Percentiles rank a stretch among this genome's conserved stretches.
phyloP scores from a whole-genome alignment of 1,140 invertebrate genomes.

The Leptoteleia sp. region DNA sequence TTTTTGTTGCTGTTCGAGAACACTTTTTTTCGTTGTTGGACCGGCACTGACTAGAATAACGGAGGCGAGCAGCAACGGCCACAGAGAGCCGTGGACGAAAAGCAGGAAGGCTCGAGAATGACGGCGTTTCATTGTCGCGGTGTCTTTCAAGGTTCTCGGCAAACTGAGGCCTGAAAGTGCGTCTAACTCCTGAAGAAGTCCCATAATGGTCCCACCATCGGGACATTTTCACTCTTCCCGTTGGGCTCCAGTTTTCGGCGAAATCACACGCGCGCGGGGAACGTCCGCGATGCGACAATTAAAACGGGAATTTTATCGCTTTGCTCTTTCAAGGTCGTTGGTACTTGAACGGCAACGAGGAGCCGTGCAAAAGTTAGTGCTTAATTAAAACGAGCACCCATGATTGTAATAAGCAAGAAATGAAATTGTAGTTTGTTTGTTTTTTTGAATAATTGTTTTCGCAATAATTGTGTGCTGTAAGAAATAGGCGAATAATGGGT shows the following conservation, averaged over 20 bases:
- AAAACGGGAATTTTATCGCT: conserved; percentile 3
- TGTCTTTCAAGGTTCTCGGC: conserved; percentile 60
- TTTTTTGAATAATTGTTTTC: too few relatives aligned
- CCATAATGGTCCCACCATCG: conserved; percentile 23
- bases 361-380: background rate
- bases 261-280: background rate
- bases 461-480: too few relatives aligned
- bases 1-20: conserved; percentile 20
- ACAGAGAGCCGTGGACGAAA: conserved; percentile 9
- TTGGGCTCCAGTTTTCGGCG: conserved; percentile 1
- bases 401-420: too few relatives aligned
- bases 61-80: conserved; percentile 16
- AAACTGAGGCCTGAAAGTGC: conserved; percentile 69
- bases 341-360: background rate
- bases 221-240: conserved; percentile 51
- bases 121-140: conserved; percentile 21
- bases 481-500: too few relatives aligned
- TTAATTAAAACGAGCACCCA: too few relatives aligned
- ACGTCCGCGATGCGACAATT: background rate
- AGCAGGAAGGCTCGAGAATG: conserved; percentile 9
- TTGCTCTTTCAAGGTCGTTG: background rate
- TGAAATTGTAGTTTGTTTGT: too few relatives aligned
- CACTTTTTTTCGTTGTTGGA: conserved; percentile 42
- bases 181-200: conserved; percentile 43
- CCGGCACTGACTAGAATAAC: conserved; percentile 63